These are phyloP conservation scores for Drosophila tripunctata DNA, from an alignment of 2,888 invertebrate genomes.

Conservation along the genomic window DNA sequence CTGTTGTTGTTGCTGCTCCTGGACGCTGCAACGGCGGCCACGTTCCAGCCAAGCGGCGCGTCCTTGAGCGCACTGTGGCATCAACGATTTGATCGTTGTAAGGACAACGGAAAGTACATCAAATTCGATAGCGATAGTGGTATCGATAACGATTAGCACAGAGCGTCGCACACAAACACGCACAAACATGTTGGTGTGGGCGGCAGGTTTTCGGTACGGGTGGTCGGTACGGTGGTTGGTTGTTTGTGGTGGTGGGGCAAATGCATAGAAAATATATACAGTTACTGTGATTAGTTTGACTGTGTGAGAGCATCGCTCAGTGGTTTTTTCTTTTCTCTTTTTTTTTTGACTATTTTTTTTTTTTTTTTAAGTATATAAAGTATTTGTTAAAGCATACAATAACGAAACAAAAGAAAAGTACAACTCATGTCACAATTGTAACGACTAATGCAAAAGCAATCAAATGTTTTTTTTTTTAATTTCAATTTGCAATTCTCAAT, in stretches of 20 bases:
- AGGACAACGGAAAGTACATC: conserved; percentile 59
- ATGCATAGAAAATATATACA: conserved; percentile 79
- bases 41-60: conserved; percentile 93
- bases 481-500: conserved; percentile 44
- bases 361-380: conserved; percentile 41
- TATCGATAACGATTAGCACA: conserved; percentile 39
- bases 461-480: conserved; percentile 50
- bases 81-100: conserved; percentile 24
- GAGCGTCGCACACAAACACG: conserved; percentile 7
- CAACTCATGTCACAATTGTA: conserved; percentile 71
- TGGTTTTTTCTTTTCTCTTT: conserved; percentile 38
- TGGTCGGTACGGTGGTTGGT: conserved; percentile 33
- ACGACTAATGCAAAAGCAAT: conserved; percentile 80
- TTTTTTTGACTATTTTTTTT: conserved; percentile 32
- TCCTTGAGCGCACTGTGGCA: conserved; percentile 90
- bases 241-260: conserved; percentile 63
- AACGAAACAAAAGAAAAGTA: conserved; percentile 41
- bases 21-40: conserved; percentile 88
- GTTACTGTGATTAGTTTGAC: conserved; percentile 75
- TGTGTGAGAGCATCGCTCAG: conserved; percentile 67
- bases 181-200: conserved; percentile 20
- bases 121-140: conserved; percentile 22
- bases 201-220: conserved; percentile 27
- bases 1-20: conserved; percentile 88
- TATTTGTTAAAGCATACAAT: conserved; percentile 69